Conservation (phyloP, 92 coral and sea anemone species). For the Scolanthus callimorphus region DNA sequence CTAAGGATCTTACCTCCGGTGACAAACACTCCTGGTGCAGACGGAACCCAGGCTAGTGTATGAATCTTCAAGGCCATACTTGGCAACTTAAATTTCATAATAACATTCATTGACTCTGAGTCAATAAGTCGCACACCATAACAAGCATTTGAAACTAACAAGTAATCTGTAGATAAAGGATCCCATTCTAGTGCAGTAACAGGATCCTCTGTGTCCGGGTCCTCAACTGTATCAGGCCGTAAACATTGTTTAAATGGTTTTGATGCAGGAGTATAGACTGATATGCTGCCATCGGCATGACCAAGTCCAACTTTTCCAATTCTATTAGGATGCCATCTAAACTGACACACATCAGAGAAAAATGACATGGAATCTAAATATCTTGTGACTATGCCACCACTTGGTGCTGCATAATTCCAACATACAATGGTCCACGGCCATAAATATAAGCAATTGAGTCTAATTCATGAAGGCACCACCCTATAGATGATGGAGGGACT, state of each 20-base stretch:
- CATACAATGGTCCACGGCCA: conserved; percentile 89
- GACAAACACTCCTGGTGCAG: conserved; percentile 96
- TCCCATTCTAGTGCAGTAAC: conserved; percentile 94
- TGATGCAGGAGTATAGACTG: conserved; percentile 68
- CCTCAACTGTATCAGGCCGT: conserved; percentile 74
- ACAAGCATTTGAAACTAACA: conserved; percentile 73
- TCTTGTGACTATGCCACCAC: conserved; percentile 55
- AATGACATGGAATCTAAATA: conserved; percentile 76
- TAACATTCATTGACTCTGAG: conserved; percentile 70
- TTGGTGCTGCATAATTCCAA: conserved; percentile 62
- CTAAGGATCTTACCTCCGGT: conserved; percentile 85
- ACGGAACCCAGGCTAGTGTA: conserved; percentile 84
- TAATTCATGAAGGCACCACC: conserved; percentile 85
- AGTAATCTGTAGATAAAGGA: conserved; percentile 78
- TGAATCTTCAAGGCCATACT: conserved; percentile 79
- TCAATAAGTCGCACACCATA: conserved; percentile 81
- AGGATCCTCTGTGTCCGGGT: conserved; percentile 85
- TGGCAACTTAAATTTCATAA: conserved; percentile 88
- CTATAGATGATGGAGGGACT: conserved; percentile 61
- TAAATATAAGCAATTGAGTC: conserved; percentile 69
- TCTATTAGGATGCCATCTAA: conserved; percentile 86
- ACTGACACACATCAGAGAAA: conserved; percentile 84
- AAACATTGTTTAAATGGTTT: conserved; percentile 79
- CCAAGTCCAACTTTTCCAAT: conserved; percentile 83
- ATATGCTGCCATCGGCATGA: conserved; percentile 89